Evolutionary conservation across 2,888 invertebrate genomes (phyloP).

Genomic region (Lithophane semibrunnea): DNA sequence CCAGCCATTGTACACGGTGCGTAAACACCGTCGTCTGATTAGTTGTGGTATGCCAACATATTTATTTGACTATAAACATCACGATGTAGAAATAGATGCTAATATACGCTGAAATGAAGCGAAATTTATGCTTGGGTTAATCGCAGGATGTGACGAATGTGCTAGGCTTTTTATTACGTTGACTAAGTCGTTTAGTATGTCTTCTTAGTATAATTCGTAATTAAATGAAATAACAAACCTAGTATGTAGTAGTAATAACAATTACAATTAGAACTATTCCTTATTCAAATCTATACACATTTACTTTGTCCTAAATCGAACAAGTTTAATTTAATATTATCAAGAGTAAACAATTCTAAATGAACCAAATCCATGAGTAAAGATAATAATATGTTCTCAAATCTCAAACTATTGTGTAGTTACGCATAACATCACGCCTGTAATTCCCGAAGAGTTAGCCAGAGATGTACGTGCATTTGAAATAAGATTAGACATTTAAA

Average conservation of each 20-base stretch:
- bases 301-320: slow-evolving; percentile 2
- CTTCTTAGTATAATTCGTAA: background rate
- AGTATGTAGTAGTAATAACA: background rate
- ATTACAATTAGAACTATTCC: background rate
- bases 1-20: slow-evolving; percentile 43
- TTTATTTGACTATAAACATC: slow-evolving; percentile 54
- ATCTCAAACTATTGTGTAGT: background rate
- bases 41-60: slow-evolving; percentile 49
- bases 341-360: slow-evolving; percentile 36
- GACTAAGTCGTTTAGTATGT: slow-evolving; percentile 9
- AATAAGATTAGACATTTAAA: too few species aligned
- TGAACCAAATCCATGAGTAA: slow-evolving; percentile 20
- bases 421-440: too few species aligned
- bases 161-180: slow-evolving; percentile 36
- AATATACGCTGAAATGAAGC: slow-evolving; percentile 25
- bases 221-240: background rate
- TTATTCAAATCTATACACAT: background rate
- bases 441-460: too few species aligned
- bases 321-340: slow-evolving; percentile 9
- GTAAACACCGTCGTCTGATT: slow-evolving; percentile 57
- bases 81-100: slow-evolving; percentile 34
- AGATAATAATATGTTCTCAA: slow-evolving; percentile 21
- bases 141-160: slow-evolving; percentile 41
- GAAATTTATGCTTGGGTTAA: slow-evolving; percentile 42
- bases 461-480: too few species aligned